Conservation (phyloP, 2,888 invertebrate genomes). For the Eumacrocentrus americanus region DNA sequence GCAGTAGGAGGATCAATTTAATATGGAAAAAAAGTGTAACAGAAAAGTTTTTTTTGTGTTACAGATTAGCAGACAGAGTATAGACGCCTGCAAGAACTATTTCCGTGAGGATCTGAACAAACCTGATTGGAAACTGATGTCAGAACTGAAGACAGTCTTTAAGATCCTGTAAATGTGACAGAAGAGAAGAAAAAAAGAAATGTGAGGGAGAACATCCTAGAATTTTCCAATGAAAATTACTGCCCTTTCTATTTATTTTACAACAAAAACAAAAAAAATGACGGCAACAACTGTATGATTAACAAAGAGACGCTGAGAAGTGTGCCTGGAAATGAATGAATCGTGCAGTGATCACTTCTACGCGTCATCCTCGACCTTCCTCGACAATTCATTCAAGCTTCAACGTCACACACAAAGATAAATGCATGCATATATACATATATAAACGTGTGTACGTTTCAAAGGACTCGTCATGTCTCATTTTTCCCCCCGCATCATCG, state of each 20-base stretch:
- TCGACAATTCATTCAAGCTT: conserved; percentile 26
- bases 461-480: background rate
- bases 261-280: conserved; percentile 1
- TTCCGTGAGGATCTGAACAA: conserved; percentile 97
- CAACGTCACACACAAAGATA: background rate
- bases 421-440: background rate
- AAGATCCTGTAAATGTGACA: conserved; percentile 88
- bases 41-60: conserved; percentile 53
- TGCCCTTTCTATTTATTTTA: background rate
- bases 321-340: conserved; percentile 18
- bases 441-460: background rate
- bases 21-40: too few species aligned
- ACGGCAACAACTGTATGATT: conserved; percentile 5
- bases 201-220: background rate
- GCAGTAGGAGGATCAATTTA: too few species aligned
- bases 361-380: conserved; percentile 28
- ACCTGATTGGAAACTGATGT: conserved; percentile 98
- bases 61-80: conserved; percentile 96
- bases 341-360: conserved; percentile 13
- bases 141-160: conserved; percentile 97
- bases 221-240: background rate
- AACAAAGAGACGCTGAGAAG: background rate
- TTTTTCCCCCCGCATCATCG: background rate
- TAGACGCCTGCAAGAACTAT: conserved; percentile 99
- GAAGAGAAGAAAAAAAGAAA: background rate